Conservation (phyloP, 2,113 vertebrate genomes). For the Nothocercus julius region DNA sequence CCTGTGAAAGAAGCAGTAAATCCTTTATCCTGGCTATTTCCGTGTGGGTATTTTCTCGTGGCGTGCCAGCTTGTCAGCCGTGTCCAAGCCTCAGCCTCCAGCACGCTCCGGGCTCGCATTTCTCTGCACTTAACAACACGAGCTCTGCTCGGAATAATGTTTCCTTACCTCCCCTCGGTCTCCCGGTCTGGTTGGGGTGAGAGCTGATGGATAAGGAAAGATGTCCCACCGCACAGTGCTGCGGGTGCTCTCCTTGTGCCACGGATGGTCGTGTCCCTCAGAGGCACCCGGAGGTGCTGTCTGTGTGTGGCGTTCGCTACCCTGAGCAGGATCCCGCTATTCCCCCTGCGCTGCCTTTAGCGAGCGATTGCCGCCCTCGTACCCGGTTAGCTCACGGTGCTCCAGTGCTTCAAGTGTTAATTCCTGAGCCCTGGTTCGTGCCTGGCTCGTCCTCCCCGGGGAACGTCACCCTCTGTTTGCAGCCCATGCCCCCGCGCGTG, state of each 20-base stretch:
- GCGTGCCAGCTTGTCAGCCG: constrained; percentile 52
- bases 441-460: not conserved
- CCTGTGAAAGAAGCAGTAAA: constrained; percentile 61
- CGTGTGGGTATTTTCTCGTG: constrained; percentile 30
- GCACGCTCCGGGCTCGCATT: constrained; percentile 34
- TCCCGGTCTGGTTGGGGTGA: too few relatives aligned
- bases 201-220: too few relatives aligned
- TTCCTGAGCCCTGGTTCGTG: rapidly evolving
- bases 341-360: rapidly evolving
- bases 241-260: too few relatives aligned
- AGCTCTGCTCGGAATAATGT: not conserved
- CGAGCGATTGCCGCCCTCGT: not conserved
- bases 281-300: not conserved
- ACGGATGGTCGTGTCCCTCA: too few relatives aligned
- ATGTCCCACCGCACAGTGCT: too few relatives aligned
- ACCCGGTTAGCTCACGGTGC: rapidly evolving
- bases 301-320: rapidly evolving
- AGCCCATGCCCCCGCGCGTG: rapidly evolving
- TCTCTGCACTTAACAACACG: constrained; percentile 53
- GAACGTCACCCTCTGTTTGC: not conserved
- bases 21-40: constrained; percentile 71
- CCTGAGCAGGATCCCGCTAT: not conserved
- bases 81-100: constrained; percentile 62
- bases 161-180: not conserved
- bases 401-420: not conserved